These are phyloP conservation scores for Drosophila yakuba DNA, from an alignment of 1,140 invertebrate genomes.

Conservation along the genomic window DNA sequence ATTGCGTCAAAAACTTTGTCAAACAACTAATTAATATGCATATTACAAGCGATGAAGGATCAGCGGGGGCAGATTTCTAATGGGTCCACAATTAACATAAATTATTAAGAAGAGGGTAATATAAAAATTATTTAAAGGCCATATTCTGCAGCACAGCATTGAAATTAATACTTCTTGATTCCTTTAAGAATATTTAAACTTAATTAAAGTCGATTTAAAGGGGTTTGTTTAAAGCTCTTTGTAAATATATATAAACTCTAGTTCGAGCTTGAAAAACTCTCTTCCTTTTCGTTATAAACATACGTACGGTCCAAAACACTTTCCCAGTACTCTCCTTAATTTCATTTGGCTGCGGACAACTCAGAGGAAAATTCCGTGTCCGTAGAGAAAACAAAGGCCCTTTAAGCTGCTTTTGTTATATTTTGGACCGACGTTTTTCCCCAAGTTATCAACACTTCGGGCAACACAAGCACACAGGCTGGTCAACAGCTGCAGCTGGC, in stretches of 20 bases:
- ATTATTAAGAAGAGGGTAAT: slow-evolving; percentile 2
- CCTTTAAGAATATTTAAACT: no score
- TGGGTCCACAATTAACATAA: slow-evolving; percentile 60
- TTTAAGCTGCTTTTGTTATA: slow-evolving; percentile 66
- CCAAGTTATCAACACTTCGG: slow-evolving; percentile 35
- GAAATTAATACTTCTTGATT: no score
- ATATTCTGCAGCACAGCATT: neutral
- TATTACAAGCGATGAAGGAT: slow-evolving; percentile 29
- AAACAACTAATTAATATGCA: slow-evolving; percentile 61
- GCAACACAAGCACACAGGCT: slow-evolving; percentile 17
- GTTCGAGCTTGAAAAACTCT: neutral
- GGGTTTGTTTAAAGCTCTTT: no score
- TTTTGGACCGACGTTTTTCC: slow-evolving; percentile 40
- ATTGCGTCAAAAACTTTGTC: slow-evolving; percentile 43
- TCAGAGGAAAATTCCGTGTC: slow-evolving; percentile 6
- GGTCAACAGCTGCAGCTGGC: slow-evolving; percentile 62
- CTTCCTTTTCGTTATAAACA: neutral
- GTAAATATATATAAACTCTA: neutral
- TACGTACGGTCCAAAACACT: neutral
- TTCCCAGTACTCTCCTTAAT: neutral
- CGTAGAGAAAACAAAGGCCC: slow-evolving; percentile 37
- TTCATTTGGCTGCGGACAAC: slow-evolving; percentile 13
- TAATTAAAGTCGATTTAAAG: no score
- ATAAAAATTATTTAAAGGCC: neutral
- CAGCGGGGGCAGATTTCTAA: slow-evolving; percentile 22